These are phyloP conservation scores for Melipona beecheii DNA, from an alignment of 2,888 invertebrate genomes.

Conservation along the genomic window DNA sequence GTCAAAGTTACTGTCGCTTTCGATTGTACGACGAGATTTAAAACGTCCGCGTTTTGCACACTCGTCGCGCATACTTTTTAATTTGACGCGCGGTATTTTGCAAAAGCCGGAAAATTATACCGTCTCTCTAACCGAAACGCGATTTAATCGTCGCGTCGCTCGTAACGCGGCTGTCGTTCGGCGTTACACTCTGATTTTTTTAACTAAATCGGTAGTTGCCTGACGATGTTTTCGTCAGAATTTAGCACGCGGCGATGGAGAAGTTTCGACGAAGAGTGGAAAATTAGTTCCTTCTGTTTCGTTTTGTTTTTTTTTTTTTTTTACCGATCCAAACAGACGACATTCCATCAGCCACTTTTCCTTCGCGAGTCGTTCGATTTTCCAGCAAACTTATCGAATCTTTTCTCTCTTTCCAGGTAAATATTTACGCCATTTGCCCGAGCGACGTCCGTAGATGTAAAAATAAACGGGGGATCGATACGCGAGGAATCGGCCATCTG, in stretches of 20 bases:
- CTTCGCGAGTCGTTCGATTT: background rate
- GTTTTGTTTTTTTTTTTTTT: background rate
- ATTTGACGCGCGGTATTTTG: background rate
- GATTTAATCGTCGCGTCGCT: background rate
- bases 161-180: background rate
- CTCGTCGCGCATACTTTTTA: background rate
- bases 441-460: background rate
- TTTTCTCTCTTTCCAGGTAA: constrained; percentile 34
- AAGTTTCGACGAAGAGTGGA: background rate
- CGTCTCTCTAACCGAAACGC: background rate
- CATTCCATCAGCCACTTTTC: background rate
- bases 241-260: background rate
- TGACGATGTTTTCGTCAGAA: background rate
- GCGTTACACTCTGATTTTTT: background rate
- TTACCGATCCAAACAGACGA: background rate
- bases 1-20: background rate
- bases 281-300: no score
- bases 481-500: background rate
- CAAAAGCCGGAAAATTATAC: background rate
- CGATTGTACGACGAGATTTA: background rate
- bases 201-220: background rate
- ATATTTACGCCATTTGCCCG: background rate
- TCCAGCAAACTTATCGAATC: background rate
- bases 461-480: background rate
- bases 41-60: background rate